phyloP scores from a whole-genome alignment of 2,888 invertebrate genomes.

The Ophion obscuratus region DNA sequence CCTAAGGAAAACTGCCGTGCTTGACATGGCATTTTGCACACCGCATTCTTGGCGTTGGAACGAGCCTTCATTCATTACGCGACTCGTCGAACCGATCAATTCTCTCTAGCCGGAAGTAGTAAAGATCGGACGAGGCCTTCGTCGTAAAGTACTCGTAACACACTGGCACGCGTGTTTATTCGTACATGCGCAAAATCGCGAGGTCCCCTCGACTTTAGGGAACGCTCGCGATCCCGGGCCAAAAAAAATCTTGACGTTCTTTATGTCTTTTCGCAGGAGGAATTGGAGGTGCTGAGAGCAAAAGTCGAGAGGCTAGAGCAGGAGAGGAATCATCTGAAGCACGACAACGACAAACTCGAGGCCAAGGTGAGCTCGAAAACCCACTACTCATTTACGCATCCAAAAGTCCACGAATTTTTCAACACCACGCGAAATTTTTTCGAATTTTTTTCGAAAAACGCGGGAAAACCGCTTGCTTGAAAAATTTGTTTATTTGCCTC shows the following conservation, averaged over 20 bases:
- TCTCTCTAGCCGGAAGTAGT: constrained; percentile 21
- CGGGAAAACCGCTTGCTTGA: too few relatives aligned
- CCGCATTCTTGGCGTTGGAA: not conserved
- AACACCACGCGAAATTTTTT: not conserved
- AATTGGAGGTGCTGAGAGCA: constrained; percentile 91
- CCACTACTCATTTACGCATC: not conserved
- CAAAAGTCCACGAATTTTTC: not conserved
- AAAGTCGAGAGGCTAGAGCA: constrained; percentile 95
- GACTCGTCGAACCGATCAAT: not conserved
- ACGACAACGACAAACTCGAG: constrained; percentile 95
- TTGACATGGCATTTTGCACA: not conserved
- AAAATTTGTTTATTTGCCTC: too few relatives aligned
- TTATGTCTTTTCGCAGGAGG: constrained; percentile 87
- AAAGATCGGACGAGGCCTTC: constrained; percentile 7
- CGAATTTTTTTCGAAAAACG: too few relatives aligned
- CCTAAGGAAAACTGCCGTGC: not conserved
- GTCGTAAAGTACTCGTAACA: constrained; percentile 12
- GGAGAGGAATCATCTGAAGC: constrained; percentile 93
- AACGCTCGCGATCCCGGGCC: constrained; percentile 23
- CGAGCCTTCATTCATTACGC: not conserved
- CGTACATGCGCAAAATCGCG: not conserved
- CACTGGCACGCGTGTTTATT: constrained; percentile 10
- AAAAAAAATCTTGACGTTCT: constrained; percentile 54
- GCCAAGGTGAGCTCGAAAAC: constrained; percentile 90
- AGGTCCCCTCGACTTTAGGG: constrained; percentile 27